Base-by-base conservation (phyloP, 2,113 vertebrate species). In the Accipiter virgatus region DNA sequence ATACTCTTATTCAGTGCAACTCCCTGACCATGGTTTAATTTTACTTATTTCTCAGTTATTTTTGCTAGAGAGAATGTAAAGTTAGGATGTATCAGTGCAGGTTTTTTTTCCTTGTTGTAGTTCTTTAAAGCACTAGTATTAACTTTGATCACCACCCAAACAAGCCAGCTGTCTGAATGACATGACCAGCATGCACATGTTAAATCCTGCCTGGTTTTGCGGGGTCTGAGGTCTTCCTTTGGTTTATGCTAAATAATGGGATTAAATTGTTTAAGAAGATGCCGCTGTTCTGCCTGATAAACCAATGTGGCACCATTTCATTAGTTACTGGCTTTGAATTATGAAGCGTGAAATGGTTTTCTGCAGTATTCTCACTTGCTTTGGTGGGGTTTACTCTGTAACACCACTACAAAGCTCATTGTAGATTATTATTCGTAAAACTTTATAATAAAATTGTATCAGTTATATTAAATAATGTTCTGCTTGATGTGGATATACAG, bases 121-220 rank as follows among this genome's bases (percentile, higher is more conserved):
- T 61, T 83, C 16, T 90, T 92, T 42, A n/a, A 83, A 66, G 38
- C 9, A 6, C 4, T 7, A 32, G 3, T 58, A 26, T 7, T 66
- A 66, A 52, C 27, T 77, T 73, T 13, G 36, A 13, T 86, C 25
- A 66, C n/a, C 17, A 32, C 25, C 6, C 29, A 55, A 10, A 43
- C 56, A 43, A 93, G 4, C 10, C 36, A 11, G 10, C 13, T 65
- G 20, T 25, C 32, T 50, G 3, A 79, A 13, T 71, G 27, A 23
- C 7, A 1, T 31, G 18, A 22, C 14, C 0, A 0, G 1, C 8
- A 2, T 52, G 9, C 1, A 1, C 47, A 31, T 47, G 9, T 87
- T 81, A 65, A 81, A 29, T 87, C 25, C 34, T 66, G 16, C 3
- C 4, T 53, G 10, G 12, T 77, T 86, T 70, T 81, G 3, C 26